phyloP scores from a whole-genome alignment of 1,140 invertebrate species.

The Ips typographus region DNA sequence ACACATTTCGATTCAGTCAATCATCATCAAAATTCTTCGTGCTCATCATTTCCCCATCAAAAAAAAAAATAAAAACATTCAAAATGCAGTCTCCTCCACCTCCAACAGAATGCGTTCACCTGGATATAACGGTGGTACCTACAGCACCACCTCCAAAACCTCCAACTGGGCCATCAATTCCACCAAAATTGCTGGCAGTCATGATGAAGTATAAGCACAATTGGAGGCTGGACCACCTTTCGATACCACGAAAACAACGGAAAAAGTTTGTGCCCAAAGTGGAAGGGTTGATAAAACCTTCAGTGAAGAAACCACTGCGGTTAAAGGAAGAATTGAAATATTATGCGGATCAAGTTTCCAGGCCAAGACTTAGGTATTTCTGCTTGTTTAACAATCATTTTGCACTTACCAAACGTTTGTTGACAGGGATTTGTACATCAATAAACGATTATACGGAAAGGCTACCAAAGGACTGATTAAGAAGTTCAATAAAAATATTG shows the following conservation, averaged over 20 bases:
- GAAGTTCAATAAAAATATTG: conserved; percentile 34
- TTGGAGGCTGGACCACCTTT: conserved; percentile 36
- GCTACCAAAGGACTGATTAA: conserved; percentile 11
- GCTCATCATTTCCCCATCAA: neutral
- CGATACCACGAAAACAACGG: conserved; percentile 13
- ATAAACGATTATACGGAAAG: conserved; percentile 24
- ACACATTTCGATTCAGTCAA: neutral
- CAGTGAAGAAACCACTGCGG: neutral
- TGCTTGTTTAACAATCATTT: neutral
- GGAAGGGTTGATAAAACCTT: neutral
- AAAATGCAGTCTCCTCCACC: conserved; percentile 9
- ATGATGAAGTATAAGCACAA: conserved; percentile 39
- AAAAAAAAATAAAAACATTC: conserved; percentile 8
- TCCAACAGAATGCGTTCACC: conserved; percentile 9
- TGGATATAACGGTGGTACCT: conserved; percentile 21
- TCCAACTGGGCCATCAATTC: conserved; percentile 3
- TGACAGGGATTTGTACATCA: conserved; percentile 31
- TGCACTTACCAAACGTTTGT: neutral
- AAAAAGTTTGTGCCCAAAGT: conserved; percentile 20
- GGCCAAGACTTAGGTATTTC: conserved; percentile 11
- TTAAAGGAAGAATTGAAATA: conserved; percentile 25
- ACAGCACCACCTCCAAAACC: conserved; percentile 10
- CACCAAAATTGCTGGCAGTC: conserved; percentile 28
- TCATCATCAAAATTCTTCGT: neutral
- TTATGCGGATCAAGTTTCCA: conserved; percentile 35